Conservation (phyloP, 2,797 vertebrate genomes). For the Typhlichthys eigenmanni region DNA sequence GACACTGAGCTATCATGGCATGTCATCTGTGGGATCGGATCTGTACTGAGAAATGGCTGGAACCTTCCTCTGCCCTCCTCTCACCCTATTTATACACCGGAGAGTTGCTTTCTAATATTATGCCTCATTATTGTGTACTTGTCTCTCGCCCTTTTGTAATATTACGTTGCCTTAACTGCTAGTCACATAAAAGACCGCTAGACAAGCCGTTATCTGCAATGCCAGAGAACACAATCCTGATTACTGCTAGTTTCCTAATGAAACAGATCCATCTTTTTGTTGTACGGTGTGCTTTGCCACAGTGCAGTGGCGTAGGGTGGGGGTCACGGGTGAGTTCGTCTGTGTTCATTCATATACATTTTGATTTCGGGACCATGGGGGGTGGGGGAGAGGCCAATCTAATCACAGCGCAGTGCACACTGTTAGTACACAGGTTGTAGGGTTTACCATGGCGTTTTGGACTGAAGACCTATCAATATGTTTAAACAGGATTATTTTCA, state of each 20-base stretch:
- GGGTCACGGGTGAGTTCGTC: too few relatives aligned
- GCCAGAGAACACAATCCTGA: neutral
- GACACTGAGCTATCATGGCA: slow-evolving; percentile 51
- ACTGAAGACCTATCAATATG: too few relatives aligned
- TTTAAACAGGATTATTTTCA: too few relatives aligned
- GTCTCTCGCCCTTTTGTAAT: neutral
- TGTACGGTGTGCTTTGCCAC: neutral
- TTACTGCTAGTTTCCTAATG: neutral
- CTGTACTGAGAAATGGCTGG: slow-evolving; percentile 22
- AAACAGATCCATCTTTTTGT: too few relatives aligned
- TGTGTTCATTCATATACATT: too few relatives aligned
- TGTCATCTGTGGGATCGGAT: slow-evolving; percentile 40
- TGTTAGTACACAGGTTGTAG: too few relatives aligned
- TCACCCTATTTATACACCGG: slow-evolving; percentile 2
- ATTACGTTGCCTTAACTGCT: slow-evolving; percentile 3
- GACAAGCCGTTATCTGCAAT: slow-evolving; percentile 1
- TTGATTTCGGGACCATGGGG: too few relatives aligned
- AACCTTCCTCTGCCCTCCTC: slow-evolving; percentile 9
- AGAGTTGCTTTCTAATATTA: slow-evolving; percentile 10
- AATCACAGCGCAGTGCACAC: too few relatives aligned
- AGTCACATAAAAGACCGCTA: slow-evolving; percentile 6
- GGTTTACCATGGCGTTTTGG: too few relatives aligned
- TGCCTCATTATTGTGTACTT: slow-evolving; percentile 21
- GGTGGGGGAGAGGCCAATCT: too few relatives aligned
- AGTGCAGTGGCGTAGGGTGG: too few relatives aligned